phyloP scores from a whole-genome alignment of 1,140 invertebrate species.

The Melipona quadrifasciata region DNA sequence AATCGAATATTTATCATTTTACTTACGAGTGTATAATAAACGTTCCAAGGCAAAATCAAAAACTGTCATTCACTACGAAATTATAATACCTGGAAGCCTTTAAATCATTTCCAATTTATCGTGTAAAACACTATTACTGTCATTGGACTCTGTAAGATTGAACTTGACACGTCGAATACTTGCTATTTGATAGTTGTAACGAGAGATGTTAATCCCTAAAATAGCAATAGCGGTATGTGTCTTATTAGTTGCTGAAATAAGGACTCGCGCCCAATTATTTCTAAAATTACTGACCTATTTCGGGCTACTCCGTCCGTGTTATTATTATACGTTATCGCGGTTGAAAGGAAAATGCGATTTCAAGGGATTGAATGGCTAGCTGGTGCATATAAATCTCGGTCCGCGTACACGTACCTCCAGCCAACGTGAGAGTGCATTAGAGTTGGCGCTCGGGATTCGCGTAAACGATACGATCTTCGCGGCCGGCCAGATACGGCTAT shows the following conservation, averaged over 20 bases:
- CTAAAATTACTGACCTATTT: not conserved
- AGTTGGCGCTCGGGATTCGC: slow-evolving; percentile 45
- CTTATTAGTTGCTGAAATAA: no score
- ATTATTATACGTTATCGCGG: not conserved
- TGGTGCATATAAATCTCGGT: not conserved
- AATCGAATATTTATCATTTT: no score
- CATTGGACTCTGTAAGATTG: no score
- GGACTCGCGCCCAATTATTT: not conserved
- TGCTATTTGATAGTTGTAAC: no score
- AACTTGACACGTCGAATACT: no score
- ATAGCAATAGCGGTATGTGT: not conserved
- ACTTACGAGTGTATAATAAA: no score
- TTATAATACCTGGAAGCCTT: no score
- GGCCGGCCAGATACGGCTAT: slow-evolving; percentile 59
- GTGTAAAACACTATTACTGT: no score
- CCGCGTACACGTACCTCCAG: not conserved
- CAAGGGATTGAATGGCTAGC: not conserved
- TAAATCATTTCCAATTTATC: no score
- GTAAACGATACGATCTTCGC: slow-evolving; percentile 63
- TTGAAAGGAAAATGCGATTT: not conserved
- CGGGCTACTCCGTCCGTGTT: not conserved
- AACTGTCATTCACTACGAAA: no score
- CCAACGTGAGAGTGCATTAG: slow-evolving; percentile 38
- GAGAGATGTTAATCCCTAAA: no score
- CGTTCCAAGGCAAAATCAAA: no score